phyloP scores from a whole-genome alignment of 2,113 vertebrate genomes.

The Brienomyrus brachyistius region DNA sequence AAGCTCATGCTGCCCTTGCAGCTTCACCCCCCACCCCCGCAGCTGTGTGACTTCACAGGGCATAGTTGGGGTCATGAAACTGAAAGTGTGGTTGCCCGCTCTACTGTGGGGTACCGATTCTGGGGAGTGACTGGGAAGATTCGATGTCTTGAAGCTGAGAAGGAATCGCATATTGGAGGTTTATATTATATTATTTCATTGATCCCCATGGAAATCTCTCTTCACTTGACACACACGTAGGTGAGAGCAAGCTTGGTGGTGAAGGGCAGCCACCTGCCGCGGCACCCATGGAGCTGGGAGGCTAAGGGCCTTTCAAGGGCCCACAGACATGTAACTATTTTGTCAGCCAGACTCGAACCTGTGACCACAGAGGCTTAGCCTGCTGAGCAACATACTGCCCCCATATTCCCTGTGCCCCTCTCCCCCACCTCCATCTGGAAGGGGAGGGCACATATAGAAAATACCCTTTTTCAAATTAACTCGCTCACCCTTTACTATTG shows the following conservation, averaged over 20 bases:
- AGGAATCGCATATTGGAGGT: not conserved
- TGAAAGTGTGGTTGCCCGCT: not conserved
- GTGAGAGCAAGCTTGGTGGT: not conserved
- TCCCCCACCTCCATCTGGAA: not conserved
- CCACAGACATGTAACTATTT: not conserved
- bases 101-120: too few species aligned
- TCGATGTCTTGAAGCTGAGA: constrained; percentile 1
- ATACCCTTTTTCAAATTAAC: too few species aligned
- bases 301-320: not conserved
- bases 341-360: not conserved
- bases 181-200: not conserved
- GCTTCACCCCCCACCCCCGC: constrained; percentile 25
- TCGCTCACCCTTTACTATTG: not conserved
- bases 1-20: constrained; percentile 53
- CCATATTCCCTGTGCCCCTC: not conserved
- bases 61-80: constrained; percentile 58
- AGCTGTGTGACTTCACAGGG: constrained; percentile 52
- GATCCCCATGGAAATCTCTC: not conserved
- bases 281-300: not conserved
- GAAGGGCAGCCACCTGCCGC: not conserved
- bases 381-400: not conserved
- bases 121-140: not conserved
- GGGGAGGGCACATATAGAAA: not conserved
- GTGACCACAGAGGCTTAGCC: not conserved
- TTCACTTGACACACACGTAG: not conserved